Conservation (phyloP, 2,113 vertebrate genomes). For the Abramis brama region DNA sequence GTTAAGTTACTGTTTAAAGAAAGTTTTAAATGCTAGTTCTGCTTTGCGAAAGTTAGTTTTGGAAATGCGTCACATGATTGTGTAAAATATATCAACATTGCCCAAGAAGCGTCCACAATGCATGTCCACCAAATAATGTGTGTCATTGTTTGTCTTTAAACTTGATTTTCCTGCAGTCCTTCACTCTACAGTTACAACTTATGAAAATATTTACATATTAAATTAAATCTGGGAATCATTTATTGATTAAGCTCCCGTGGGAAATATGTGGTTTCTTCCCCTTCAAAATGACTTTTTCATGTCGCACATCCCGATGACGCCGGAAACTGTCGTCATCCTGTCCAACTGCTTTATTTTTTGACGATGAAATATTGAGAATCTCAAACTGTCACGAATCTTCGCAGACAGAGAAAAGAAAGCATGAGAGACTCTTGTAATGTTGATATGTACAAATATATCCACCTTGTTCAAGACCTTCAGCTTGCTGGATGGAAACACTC, state of each 20-base stretch:
- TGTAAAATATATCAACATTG: not conserved
- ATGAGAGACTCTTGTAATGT: not conserved
- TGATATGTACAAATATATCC: constrained; percentile 26
- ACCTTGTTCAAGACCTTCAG: not conserved
- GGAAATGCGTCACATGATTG: not conserved
- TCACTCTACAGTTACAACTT: not conserved
- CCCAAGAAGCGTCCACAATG: not conserved
- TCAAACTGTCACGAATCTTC: not conserved
- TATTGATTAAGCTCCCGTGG: not conserved
- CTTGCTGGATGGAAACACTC: constrained; percentile 2
- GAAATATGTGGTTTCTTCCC: constrained; percentile 8
- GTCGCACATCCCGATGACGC: not conserved
- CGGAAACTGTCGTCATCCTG: not conserved
- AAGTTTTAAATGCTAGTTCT: constrained; percentile 3
- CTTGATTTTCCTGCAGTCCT: not conserved
- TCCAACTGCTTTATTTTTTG: not conserved
- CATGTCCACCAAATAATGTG: no score
- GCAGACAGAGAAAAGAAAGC: not conserved
- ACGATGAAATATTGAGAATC: not conserved
- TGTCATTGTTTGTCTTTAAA: not conserved
- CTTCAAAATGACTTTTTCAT: constrained; percentile 2
- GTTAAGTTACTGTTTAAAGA: not conserved
- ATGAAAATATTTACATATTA: constrained; percentile 24
- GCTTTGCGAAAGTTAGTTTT: not conserved
- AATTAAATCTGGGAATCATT: not conserved